Percentiles rank a stretch among this genome's conserved stretches.
Conservation (phyloP, 23 tunicate genomes). For the Halocynthia roretzi region DNA sequence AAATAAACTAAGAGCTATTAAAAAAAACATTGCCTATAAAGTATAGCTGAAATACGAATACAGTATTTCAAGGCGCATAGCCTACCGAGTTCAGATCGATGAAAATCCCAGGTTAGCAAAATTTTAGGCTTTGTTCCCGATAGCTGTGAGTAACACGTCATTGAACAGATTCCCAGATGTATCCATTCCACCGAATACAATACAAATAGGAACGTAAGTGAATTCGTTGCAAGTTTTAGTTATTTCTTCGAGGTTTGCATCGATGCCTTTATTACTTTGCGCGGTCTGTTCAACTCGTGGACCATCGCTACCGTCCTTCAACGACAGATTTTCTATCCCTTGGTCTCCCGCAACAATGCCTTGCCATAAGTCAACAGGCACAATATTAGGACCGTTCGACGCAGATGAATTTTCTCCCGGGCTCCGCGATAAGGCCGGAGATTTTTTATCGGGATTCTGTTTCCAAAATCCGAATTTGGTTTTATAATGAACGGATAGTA, state of each 20-base stretch:
- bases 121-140: background rate
- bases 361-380: conserved; percentile 63
- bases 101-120: background rate
- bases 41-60: too few relatives aligned
- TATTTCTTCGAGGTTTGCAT: background rate
- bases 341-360: conserved; percentile 16
- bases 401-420: too few relatives aligned
- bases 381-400: conserved; percentile 20
- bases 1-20: too few relatives aligned
- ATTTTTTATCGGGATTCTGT: too few relatives aligned
- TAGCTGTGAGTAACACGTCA: conserved; percentile 43
- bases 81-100: background rate
- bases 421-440: too few relatives aligned
- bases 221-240: background rate
- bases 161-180: conserved; percentile 81
- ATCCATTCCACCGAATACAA: conserved; percentile 95
- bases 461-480: too few relatives aligned
- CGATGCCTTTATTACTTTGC: background rate
- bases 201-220: conserved; percentile 44
- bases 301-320: conserved; percentile 8
- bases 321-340: background rate
- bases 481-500: too few relatives aligned
- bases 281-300: background rate
- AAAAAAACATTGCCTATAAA: too few relatives aligned
- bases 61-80: too few relatives aligned